Evolutionary conservation across 2,888 invertebrate genomes (phyloP).

Genomic region (Acholoe squamosa): DNA sequence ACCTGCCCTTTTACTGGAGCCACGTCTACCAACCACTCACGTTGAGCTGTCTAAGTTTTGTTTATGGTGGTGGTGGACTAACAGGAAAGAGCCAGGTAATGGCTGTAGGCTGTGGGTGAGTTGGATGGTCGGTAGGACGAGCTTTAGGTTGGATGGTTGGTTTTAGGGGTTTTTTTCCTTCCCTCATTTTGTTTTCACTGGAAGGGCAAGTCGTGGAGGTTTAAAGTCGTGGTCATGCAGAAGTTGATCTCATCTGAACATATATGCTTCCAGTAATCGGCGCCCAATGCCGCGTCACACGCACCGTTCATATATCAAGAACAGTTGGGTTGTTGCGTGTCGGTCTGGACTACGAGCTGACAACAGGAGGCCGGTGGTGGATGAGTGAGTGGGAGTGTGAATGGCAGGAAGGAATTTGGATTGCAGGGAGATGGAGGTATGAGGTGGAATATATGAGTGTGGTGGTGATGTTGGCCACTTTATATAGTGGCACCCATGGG

Average conservation of each 20-base stretch:
- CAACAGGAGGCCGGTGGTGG: not conserved
- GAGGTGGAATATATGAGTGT: not conserved
- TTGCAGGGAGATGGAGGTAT: not conserved
- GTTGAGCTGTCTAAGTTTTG: too few relatives aligned
- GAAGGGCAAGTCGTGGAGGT: too few relatives aligned
- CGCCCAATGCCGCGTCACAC: constrained; percentile 48
- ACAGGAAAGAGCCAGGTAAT: too few relatives aligned
- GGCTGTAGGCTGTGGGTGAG: too few relatives aligned
- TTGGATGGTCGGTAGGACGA: not conserved
- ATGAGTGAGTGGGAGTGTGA: not conserved
- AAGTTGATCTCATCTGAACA: not conserved
- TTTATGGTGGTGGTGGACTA: too few relatives aligned
- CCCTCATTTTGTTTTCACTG: too few relatives aligned
- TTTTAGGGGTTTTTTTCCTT: too few relatives aligned
- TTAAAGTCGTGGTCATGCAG: constrained; percentile 9
- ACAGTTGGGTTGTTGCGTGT: not conserved
- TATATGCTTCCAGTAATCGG: not conserved
- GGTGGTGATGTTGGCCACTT: too few relatives aligned
- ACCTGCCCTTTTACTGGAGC: too few relatives aligned
- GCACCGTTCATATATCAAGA: not conserved
- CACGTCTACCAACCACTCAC: too few relatives aligned
- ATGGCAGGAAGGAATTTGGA: not conserved
- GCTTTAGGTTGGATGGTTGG: not conserved
- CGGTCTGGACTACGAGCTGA: not conserved
- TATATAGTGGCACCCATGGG: too few relatives aligned